Conservation (phyloP, 2,113 vertebrate species). For the Stegostoma tigrinum region DNA sequence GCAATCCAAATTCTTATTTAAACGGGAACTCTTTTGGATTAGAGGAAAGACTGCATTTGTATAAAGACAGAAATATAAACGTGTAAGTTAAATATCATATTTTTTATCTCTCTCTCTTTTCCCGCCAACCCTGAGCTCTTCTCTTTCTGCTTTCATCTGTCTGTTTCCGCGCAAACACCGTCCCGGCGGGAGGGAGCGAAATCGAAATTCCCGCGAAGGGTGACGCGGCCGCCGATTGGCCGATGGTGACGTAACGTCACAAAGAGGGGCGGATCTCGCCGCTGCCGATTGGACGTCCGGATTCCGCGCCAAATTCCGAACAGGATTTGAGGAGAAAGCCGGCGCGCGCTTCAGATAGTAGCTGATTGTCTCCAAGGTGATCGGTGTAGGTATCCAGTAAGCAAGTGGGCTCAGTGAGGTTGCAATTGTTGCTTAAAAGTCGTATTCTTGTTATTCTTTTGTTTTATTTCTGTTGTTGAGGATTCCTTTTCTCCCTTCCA, state of each 20-base stretch:
- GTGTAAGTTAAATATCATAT: too few species aligned
- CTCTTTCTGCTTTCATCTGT: too few species aligned
- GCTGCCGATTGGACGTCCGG: not conserved
- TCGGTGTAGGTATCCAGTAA: fast-evolving
- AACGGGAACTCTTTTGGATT: not conserved
- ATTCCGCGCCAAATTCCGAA: not conserved
- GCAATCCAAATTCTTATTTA: too few species aligned
- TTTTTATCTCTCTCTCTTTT: not conserved
- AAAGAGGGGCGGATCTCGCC: not conserved
- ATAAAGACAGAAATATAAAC: too few species aligned
- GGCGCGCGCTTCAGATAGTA: not conserved
- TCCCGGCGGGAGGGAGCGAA: not conserved
- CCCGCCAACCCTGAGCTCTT: not conserved
- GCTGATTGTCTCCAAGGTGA: not conserved
- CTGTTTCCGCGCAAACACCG: not conserved
- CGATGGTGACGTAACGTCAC: fast-evolving
- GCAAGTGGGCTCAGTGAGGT: too few species aligned
- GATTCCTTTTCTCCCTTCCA: too few species aligned
- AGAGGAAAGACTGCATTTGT: not conserved
- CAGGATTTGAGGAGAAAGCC: not conserved
- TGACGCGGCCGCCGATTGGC: not conserved
- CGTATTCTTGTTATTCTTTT: too few species aligned
- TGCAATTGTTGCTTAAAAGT: too few species aligned
- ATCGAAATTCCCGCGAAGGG: not conserved
- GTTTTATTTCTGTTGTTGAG: too few species aligned